These are phyloP conservation scores for Chamaea fasciata DNA, from an alignment of 2,113 vertebrate genomes.

Conservation along the genomic window DNA sequence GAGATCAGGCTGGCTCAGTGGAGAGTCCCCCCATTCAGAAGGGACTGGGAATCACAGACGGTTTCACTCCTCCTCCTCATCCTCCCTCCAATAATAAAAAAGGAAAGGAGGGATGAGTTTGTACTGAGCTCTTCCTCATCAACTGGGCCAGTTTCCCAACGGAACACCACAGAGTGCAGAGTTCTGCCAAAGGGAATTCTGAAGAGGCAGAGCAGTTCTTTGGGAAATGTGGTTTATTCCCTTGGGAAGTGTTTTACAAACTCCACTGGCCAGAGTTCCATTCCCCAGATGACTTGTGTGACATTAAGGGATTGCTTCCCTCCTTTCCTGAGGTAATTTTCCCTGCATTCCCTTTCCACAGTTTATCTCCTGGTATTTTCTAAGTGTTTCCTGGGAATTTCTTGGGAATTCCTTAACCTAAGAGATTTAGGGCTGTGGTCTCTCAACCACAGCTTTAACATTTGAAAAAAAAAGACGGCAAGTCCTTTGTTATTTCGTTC, in stretches of 20 bases:
- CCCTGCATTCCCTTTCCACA: not conserved
- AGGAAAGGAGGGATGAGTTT: not conserved
- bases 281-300: not conserved
- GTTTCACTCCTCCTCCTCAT: not conserved
- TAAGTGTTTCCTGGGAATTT: not conserved
- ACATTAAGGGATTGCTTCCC: not conserved
- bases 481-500: not conserved
- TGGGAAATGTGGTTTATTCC: not conserved
- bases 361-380: not conserved
- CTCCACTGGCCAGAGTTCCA: not conserved
- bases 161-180: not conserved
- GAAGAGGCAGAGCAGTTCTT: not conserved
- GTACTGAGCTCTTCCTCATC: not conserved
- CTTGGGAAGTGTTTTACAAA: not conserved
- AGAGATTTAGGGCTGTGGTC: not conserved
- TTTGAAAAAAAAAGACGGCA: not conserved
- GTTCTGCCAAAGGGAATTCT: not conserved
- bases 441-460: not conserved
- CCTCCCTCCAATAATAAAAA: not conserved
- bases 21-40: not conserved
- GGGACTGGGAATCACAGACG: not conserved
- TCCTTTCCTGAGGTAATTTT: not conserved
- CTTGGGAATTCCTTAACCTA: not conserved
- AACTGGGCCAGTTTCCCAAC: not conserved
- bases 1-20: not conserved